phyloP scores from a whole-genome alignment of 2,113 vertebrate species.

The Melanotaenia duboulayi region DNA sequence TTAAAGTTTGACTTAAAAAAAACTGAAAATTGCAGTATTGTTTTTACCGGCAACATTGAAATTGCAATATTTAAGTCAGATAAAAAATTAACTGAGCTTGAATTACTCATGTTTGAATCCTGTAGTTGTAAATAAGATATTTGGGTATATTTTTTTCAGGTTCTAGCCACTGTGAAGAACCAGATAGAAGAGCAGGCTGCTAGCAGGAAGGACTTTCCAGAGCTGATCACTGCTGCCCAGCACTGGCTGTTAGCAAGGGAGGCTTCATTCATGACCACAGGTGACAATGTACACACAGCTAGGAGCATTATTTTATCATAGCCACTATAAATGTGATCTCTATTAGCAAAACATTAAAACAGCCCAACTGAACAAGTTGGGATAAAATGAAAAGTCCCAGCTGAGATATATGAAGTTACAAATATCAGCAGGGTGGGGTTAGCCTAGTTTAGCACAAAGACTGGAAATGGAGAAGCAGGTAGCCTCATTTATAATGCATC shows the following conservation, averaged over 20 bases:
- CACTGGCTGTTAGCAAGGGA: constrained; percentile 92
- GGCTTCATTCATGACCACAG: constrained; percentile 72
- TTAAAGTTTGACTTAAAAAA: too few species aligned
- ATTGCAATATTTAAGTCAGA: not conserved
- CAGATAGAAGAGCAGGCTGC: constrained; percentile 92
- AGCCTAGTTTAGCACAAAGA: not conserved
- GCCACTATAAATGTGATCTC: not conserved
- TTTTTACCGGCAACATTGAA: not conserved
- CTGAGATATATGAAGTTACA: too few species aligned
- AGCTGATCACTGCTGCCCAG: constrained; percentile 90
- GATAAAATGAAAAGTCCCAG: too few species aligned
- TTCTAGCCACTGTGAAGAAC: constrained; percentile 94
- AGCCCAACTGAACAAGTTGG: not conserved
- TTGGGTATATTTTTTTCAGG: constrained; percentile 75
- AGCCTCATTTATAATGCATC: not conserved
- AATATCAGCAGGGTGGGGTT: too few species aligned
- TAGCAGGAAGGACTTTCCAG: constrained; percentile 87
- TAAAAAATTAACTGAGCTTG: not conserved
- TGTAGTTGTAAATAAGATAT: not conserved
- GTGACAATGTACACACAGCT: constrained; percentile 38
- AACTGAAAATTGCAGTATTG: too few species aligned
- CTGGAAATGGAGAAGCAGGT: not conserved
- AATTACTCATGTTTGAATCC: constrained; percentile 1
- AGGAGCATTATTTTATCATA: not conserved
- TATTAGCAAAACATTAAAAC: constrained; percentile 8